These are phyloP conservation scores for Cryptoprocta ferox DNA, from an alignment of 2,797 vertebrate genomes.

Conservation along the genomic window DNA sequence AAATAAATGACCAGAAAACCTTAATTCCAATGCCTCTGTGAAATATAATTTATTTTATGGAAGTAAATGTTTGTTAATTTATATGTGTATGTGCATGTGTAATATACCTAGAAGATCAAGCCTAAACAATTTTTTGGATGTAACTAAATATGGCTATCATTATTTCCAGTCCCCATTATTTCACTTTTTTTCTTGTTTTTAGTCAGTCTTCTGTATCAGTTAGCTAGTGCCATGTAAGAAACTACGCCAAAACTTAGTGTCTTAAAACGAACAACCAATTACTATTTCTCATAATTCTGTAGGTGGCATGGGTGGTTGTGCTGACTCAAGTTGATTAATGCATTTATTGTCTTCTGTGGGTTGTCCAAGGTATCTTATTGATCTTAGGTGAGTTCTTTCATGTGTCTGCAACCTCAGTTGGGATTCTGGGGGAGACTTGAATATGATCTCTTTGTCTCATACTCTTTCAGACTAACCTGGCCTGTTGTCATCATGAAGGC, in stretches of 20 bases:
- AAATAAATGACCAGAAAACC: background rate
- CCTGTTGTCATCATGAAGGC: background rate
- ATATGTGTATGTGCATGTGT: background rate
- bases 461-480: background rate
- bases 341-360: background rate
- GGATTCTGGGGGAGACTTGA: background rate
- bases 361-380: background rate
- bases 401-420: background rate
- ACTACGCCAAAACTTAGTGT: background rate
- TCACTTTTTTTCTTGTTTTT: background rate
- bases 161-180: background rate
- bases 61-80: background rate
- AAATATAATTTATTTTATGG: background rate
- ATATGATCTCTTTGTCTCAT: background rate
- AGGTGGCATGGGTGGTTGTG: background rate
- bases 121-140: background rate
- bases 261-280: background rate
- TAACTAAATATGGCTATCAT: background rate
- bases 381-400: background rate
- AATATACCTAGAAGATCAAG: background rate
- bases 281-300: background rate
- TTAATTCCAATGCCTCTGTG: background rate
- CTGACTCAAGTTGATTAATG: background rate
- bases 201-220: constrained; percentile 1
- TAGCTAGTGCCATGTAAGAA: background rate